Conservation (phyloP, 2,888 invertebrate species). For the Limnephilus lunatus region DNA sequence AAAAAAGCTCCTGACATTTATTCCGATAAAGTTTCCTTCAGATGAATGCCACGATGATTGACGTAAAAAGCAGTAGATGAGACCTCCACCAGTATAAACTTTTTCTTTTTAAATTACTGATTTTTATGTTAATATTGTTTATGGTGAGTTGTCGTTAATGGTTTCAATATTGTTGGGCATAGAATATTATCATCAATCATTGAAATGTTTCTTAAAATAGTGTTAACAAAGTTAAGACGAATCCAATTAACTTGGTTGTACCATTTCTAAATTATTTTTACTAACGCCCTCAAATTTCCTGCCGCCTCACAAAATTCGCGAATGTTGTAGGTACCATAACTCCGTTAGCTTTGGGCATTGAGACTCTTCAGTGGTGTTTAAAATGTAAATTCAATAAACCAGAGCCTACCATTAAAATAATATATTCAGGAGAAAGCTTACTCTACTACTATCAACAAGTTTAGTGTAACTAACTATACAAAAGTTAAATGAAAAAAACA, state of each 20-base stretch:
- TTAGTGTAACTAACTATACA: background rate
- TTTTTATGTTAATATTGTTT: background rate
- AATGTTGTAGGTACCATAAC: background rate
- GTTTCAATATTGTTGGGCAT: background rate
- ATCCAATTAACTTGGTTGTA: background rate
- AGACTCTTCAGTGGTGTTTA: background rate
- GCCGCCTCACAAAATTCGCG: too few species aligned
- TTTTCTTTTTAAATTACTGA: background rate
- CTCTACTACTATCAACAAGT: background rate
- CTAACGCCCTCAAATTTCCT: background rate
- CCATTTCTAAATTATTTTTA: too few species aligned
- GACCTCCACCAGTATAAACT: background rate
- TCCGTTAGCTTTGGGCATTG: background rate
- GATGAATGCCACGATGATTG: background rate
- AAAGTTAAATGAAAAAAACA: too few species aligned
- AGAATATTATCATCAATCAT: background rate
- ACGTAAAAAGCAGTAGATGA: background rate
- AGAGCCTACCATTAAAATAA: background rate
- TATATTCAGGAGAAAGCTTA: background rate
- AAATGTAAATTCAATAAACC: background rate
- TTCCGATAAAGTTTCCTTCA: slow-evolving; percentile 11
- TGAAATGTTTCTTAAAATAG: background rate
- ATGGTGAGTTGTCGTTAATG: background rate
- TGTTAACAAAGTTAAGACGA: background rate
- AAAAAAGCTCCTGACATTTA: slow-evolving; percentile 12